These are phyloP conservation scores for Sebastes kiyomatsui DNA, from an alignment of 2,797 vertebrate genomes.

Conservation along the genomic window DNA sequence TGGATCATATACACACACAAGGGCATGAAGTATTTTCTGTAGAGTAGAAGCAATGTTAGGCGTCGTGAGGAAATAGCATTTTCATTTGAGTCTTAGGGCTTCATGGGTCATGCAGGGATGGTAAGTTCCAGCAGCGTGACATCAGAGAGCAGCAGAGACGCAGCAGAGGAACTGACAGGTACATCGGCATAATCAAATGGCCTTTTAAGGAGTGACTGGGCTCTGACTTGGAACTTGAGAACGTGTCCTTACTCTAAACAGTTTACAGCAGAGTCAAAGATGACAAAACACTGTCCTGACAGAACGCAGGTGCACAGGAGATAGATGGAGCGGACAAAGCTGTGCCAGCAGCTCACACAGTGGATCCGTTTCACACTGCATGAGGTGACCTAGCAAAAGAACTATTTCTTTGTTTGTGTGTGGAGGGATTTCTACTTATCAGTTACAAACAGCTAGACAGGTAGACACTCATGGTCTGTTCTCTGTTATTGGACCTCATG, in stretches of 20 bases:
- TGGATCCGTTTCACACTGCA: background rate
- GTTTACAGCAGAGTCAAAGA: constrained; percentile 70
- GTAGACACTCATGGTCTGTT: background rate
- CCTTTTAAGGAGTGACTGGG: constrained; percentile 81
- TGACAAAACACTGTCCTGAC: constrained; percentile 55
- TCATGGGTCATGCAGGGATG: background rate
- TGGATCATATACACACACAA: background rate
- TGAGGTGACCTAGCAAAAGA: background rate
- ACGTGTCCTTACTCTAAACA: constrained; percentile 77
- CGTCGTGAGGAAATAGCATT: background rate
- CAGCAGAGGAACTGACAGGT: constrained; percentile 55
- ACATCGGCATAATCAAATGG: constrained; percentile 58
- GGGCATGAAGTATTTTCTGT: background rate
- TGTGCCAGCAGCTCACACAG: background rate
- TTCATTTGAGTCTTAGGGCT: background rate
- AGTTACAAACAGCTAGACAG: background rate
- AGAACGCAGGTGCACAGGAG: constrained; percentile 53
- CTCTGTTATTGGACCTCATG: background rate
- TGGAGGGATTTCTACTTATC: background rate
- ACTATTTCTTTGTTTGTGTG: background rate
- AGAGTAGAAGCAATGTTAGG: background rate
- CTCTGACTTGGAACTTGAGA: constrained; percentile 58
- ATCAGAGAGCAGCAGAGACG: constrained; percentile 45
- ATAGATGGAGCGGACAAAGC: background rate
- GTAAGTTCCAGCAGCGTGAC: constrained; percentile 46